Evolutionary conservation across 2,113 vertebrate genomes (phyloP).

Genomic region (Dromas ardeola): DNA sequence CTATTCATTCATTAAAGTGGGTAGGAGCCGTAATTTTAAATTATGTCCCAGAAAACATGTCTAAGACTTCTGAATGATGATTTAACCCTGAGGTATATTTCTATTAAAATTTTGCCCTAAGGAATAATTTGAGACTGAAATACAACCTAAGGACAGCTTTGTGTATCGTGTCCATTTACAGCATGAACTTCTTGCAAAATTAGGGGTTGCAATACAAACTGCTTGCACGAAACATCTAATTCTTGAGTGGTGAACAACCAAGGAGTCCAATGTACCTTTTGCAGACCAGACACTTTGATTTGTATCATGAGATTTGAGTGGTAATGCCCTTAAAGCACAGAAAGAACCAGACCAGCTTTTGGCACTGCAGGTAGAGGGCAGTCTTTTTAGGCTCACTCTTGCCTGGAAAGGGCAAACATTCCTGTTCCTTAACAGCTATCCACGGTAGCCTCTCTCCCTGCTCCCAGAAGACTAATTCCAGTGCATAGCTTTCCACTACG

Average conservation of each 20-base stretch:
- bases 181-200: neutral
- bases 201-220: neutral
- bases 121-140: neutral
- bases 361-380: neutral
- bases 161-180: neutral
- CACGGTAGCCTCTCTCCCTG: neutral
- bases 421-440: neutral
- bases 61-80: neutral
- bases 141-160: neutral
- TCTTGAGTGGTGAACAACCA: neutral
- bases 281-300: neutral
- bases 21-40: neutral
- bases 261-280: fast-evolving
- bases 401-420: neutral
- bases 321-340: neutral
- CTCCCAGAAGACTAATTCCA: neutral
- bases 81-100: neutral
- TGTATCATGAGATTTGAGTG: neutral
- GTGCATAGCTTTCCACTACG: neutral
- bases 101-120: neutral
- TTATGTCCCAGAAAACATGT: neutral
- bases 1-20: neutral
- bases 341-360: neutral
- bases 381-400: neutral
- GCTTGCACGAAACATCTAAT: neutral